phyloP scores from a whole-genome alignment of 1,140 invertebrate genomes.

The Drosophila tani region DNA sequence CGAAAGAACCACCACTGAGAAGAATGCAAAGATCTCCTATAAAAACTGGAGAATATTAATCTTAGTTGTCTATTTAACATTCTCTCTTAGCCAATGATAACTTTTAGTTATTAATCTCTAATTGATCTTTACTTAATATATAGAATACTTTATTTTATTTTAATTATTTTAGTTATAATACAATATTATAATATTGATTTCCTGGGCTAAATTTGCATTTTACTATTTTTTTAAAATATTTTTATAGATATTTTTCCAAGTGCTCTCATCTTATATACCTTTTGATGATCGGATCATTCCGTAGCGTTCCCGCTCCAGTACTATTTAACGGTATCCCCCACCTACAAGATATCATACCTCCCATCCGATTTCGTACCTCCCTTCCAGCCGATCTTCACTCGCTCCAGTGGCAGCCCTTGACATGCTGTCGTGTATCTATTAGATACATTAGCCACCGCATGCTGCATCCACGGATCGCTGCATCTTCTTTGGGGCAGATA shows the following conservation, averaged over 20 bases:
- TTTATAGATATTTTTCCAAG: not conserved
- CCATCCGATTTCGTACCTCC: conserved; percentile 21
- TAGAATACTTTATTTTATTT: not conserved
- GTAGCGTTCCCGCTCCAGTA: not conserved
- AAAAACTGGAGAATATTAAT: not conserved
- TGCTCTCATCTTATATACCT: not conserved
- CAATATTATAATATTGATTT: not conserved
- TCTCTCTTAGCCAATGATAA: fast-evolving
- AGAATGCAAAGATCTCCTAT: not conserved
- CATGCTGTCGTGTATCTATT: conserved; percentile 81
- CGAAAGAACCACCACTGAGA: conserved; percentile 17
- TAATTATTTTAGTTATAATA: not conserved
- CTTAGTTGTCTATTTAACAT: no score
- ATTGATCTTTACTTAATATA: not conserved
- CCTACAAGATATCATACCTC: conserved; percentile 6
- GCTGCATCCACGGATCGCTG: conserved; percentile 36
- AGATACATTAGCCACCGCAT: conserved; percentile 78
- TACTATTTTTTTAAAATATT: no score
- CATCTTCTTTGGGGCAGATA: conserved; percentile 19
- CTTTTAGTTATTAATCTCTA: not conserved
- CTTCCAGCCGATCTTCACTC: conserved; percentile 18
- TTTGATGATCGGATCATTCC: not conserved
- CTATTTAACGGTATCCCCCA: conserved; percentile 2
- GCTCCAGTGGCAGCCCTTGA: conserved; percentile 63
- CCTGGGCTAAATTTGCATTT: not conserved